A percentile compares a stretch with the other conserved stretches of the same genome.
These are phyloP conservation scores for Tragulus kanchil DNA, from an alignment of 2,113 vertebrate genomes.

Conservation along the genomic window DNA sequence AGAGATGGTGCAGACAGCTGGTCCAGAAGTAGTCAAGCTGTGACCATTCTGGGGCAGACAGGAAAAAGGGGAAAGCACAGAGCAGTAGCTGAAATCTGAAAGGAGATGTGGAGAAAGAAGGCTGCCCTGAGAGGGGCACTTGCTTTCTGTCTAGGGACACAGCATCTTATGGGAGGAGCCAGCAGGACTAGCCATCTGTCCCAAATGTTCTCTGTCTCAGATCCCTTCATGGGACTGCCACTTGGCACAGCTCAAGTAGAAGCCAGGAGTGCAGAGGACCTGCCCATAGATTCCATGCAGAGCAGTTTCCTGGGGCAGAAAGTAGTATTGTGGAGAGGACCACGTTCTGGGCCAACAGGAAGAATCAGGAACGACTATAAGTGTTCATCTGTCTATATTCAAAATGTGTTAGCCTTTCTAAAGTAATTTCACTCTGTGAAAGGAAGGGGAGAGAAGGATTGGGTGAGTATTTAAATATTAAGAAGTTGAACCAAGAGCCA, in stretches of 20 bases:
- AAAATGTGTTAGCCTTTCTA: background rate
- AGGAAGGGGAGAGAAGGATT: background rate
- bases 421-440: background rate
- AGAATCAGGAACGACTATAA: fast-evolving
- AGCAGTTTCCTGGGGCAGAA: too few species aligned
- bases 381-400: background rate
- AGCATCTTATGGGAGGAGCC: fast-evolving
- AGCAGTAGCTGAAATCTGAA: background rate
- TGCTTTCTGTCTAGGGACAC: too few species aligned
- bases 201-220: fast-evolving
- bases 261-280: fast-evolving
- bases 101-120: fast-evolving
- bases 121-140: fast-evolving
- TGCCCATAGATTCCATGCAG: fast-evolving
- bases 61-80: fast-evolving
- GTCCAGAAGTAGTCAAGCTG: fast-evolving
- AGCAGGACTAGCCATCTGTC: fast-evolving
- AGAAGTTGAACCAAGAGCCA: fast-evolving
- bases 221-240: background rate
- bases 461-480: background rate
- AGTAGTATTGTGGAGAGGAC: fast-evolving
- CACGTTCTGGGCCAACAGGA: fast-evolving
- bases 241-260: fast-evolving
- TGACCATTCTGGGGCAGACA: too few species aligned
- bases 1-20: fast-evolving